phyloP scores from a whole-genome alignment of 2,113 vertebrate genomes.

The Sapajus apella region DNA sequence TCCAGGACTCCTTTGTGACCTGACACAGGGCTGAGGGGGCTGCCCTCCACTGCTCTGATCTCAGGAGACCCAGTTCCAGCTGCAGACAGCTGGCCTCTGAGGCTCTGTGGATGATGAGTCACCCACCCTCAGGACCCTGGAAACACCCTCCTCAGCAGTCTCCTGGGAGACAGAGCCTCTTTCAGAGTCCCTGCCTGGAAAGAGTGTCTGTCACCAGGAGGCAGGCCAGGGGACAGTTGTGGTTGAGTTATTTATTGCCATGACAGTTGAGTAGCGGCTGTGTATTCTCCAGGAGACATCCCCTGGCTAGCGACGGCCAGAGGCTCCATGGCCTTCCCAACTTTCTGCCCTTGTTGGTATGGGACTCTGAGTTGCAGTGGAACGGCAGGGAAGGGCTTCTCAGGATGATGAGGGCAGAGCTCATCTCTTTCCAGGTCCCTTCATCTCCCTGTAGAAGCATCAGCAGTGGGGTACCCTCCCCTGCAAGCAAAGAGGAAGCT shows the following conservation, averaged over 20 bases:
- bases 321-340: accelerated
- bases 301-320: too few relatives aligned
- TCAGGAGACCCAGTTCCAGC: not conserved
- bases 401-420: too few relatives aligned
- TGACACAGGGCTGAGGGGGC: not conserved
- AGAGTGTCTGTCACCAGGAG: not conserved
- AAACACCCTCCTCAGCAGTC: not conserved
- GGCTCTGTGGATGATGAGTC: not conserved
- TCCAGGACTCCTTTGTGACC: not conserved
- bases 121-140: not conserved
- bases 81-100: not conserved
- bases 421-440: not conserved
- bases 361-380: too few relatives aligned
- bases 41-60: too few relatives aligned
- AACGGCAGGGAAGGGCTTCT: not conserved
- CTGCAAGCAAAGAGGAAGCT: not conserved
- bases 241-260: not conserved
- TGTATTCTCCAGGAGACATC: not conserved
- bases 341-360: not conserved
- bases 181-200: not conserved
- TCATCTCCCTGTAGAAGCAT: accelerated
- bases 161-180: not conserved
- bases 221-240: not conserved
- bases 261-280: not conserved
- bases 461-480: not conserved